Evolutionary conservation across 2,797 vertebrate genomes (phyloP).

Genomic region (Artibeus jamaicensis): DNA sequence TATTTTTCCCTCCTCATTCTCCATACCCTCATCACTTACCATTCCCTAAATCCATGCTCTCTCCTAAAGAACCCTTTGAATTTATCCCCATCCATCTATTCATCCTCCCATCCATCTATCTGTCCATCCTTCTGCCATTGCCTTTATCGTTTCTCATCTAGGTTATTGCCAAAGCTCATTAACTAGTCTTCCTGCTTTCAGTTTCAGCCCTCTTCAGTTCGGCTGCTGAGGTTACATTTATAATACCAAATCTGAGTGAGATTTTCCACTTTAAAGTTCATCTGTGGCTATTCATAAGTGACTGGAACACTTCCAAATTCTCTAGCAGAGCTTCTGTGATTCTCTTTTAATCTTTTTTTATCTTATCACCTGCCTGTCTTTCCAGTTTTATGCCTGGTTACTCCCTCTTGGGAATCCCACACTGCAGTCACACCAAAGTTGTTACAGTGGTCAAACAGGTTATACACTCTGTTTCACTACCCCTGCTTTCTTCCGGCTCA

Average conservation of each 20-base stretch:
- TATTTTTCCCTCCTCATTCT: background rate
- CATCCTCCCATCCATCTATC: background rate
- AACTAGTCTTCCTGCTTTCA: background rate
- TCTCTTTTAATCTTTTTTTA: slow-evolving; percentile 8
- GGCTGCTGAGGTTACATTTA: background rate
- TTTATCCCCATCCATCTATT: background rate
- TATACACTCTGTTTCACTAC: background rate
- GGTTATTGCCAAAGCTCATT: background rate
- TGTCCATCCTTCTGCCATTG: background rate
- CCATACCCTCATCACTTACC: background rate
- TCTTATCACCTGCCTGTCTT: slow-evolving; percentile 43
- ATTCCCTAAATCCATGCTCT: background rate
- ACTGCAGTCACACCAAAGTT: slow-evolving; percentile 3
- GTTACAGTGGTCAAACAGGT: slow-evolving; percentile 1
- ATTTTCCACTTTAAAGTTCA: slow-evolving; percentile 46
- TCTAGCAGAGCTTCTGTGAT: background rate
- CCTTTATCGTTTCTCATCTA: background rate
- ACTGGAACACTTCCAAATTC: slow-evolving; percentile 38
- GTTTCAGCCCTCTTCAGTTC: background rate
- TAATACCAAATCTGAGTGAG: background rate
- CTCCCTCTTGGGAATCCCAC: slow-evolving; percentile 32
- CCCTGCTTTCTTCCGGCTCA: background rate
- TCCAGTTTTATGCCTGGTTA: slow-evolving; percentile 59
- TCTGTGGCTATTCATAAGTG: background rate
- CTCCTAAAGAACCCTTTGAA: background rate